Evolutionary conservation across 2,113 vertebrate genomes (phyloP), one percentile per base, ranked within the genome.

Genomic region (Parus major): DNA sequence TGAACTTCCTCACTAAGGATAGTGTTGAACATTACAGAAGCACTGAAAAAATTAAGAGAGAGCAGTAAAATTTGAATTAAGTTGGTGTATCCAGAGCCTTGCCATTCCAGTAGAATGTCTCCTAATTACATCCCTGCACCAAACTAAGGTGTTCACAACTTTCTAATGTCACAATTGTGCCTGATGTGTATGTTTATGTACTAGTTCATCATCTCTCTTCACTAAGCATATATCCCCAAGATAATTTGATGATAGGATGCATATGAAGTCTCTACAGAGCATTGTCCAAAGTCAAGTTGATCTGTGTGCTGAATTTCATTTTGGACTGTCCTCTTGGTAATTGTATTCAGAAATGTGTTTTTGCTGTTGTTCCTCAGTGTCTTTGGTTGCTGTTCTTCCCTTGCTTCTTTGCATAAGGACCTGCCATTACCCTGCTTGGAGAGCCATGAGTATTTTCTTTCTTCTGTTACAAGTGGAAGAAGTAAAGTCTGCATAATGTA

Each of bases 361-460:
- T 78, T 36, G 56, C 57, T 57, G n/a, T 50, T 82, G 18, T 86
- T 88, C 42, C 50, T 86, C 73, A 15, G 28, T 90, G 33, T 24
- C 50, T 82, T 49, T 29, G 4, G 21, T 80, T 88, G 42, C 75
- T 92, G 12, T 77, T 91, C 57, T 87, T 90, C 75, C 35, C 27
- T 85, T 88, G 39, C 12, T 85, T 90, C 71, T 91, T 77, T 91
- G 49, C 4, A 1, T 92, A 92, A 87, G 66, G 73, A 80, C 39
- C 35, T 91, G 70, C 27, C 33, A 55, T 76, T 85, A 70, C 21
- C 16, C 20, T 75, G 33, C 53, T 47, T 95, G 82, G 63, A 95
- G 73, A 94, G 70, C 50, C 82, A 72, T 78, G 82, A 89, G 36
- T 91, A 76, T 85, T 94, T 96, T 10, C 47, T 90, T 94, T 95